Evolutionary conservation across 2,888 invertebrate genomes (phyloP).

Genomic region (Apodemia hepburni): DNA sequence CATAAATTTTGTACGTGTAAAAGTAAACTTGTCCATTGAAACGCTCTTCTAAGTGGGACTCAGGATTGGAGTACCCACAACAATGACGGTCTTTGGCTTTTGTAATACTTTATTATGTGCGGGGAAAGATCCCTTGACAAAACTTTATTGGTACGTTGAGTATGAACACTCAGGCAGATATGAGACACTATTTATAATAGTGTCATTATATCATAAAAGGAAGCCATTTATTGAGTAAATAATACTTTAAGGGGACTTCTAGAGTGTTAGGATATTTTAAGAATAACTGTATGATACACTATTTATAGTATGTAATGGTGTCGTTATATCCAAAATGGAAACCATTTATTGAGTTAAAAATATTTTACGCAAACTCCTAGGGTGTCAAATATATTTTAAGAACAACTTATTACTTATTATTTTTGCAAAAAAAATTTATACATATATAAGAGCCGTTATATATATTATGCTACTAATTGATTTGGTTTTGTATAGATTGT

Average conservation of each 20-base stretch:
- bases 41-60: constrained; percentile 46
- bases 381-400: too few relatives aligned
- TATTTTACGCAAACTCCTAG: too few relatives aligned
- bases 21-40: constrained; percentile 33
- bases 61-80: constrained; percentile 77
- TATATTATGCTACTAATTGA: too few relatives aligned
- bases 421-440: too few relatives aligned
- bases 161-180: constrained; percentile 67
- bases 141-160: constrained; percentile 78
- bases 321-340: too few relatives aligned
- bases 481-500: too few relatives aligned
- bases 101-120: constrained; percentile 80
- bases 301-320: too few relatives aligned
- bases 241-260: not conserved
- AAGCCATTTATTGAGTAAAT: constrained; percentile 33
- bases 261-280: too few relatives aligned
- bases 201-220: constrained; percentile 50
- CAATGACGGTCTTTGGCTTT: constrained; percentile 80
- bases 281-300: too few relatives aligned
- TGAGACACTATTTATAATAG: constrained; percentile 65
- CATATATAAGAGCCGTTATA: too few relatives aligned
- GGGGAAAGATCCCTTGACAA: constrained; percentile 76
- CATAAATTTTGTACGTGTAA: not conserved
- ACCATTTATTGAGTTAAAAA: too few relatives aligned
- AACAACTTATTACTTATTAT: too few relatives aligned